Evolutionary conservation across 2,888 invertebrate species (phyloP).

Genomic region (Epistrophe grossulariae): DNA sequence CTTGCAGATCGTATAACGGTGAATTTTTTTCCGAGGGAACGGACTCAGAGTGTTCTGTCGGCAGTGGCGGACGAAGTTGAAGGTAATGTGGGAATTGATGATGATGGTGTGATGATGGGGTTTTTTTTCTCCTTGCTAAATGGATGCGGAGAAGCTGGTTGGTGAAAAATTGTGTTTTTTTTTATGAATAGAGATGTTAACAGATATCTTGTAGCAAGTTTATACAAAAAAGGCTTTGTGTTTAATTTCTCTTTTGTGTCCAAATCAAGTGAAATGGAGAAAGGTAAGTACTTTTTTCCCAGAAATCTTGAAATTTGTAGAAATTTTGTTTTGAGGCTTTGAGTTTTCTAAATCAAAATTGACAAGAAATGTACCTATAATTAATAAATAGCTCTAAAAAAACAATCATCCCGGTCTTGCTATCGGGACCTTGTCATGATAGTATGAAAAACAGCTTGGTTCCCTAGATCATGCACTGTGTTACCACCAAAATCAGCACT

Average conservation of each 20-base stretch:
- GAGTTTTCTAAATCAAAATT: too few species aligned
- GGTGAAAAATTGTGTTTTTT: slow-evolving; percentile 10
- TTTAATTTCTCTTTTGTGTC: slow-evolving; percentile 57
- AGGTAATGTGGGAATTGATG: slow-evolving; percentile 72
- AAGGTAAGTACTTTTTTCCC: not conserved
- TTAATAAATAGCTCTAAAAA: too few species aligned
- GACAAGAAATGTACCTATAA: too few species aligned
- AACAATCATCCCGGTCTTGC: too few species aligned
- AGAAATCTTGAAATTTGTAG: not conserved
- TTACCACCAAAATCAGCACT: too few species aligned
- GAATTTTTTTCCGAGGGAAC: slow-evolving; percentile 21
- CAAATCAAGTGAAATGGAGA: slow-evolving; percentile 32
- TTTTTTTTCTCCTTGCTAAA: slow-evolving; percentile 30
- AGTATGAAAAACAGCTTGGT: too few species aligned
- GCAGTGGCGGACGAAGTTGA: not conserved
- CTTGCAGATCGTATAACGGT: slow-evolving; percentile 61
- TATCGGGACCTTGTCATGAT: too few species aligned
- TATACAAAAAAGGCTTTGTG: slow-evolving; percentile 30
- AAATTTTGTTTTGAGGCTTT: too few species aligned
- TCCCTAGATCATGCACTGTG: too few species aligned
- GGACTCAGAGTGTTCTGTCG: slow-evolving; percentile 7
- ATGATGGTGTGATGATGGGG: slow-evolving; percentile 70
- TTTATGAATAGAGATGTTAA: slow-evolving; percentile 60
- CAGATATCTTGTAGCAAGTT: slow-evolving; percentile 46
- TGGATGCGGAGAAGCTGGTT: slow-evolving; percentile 28